Conservation (phyloP, 2,797 vertebrate genomes). For the Microctenopoma lineatum region DNA sequence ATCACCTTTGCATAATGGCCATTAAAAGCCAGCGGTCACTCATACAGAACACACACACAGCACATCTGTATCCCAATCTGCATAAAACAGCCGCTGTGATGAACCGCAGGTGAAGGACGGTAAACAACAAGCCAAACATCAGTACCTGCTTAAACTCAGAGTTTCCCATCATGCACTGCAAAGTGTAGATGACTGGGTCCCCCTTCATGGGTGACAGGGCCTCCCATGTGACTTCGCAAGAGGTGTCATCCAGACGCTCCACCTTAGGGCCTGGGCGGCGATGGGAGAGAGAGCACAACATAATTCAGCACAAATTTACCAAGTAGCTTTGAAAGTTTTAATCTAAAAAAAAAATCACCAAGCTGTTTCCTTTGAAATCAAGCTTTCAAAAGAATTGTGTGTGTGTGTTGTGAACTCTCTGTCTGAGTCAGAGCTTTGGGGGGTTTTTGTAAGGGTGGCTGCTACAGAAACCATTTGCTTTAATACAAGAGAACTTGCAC, state of each 20-base stretch:
- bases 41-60: constrained; percentile 19
- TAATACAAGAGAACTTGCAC: constrained; percentile 5
- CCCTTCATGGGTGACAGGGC: constrained; percentile 92
- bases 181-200: constrained; percentile 92
- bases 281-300: constrained; percentile 3
- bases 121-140: not conserved
- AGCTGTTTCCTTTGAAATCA: too few species aligned
- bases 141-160: constrained; percentile 96
- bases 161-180: constrained; percentile 95
- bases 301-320: not conserved
- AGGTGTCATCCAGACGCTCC: constrained; percentile 91
- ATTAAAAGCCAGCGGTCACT: constrained; percentile 59
- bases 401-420: not conserved
- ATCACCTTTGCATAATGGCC: constrained; percentile 71
- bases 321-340: not conserved
- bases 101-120: constrained; percentile 13
- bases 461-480: constrained; percentile 11
- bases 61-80: constrained; percentile 43
- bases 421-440: constrained; percentile 6
- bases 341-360: not conserved
- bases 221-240: constrained; percentile 95
- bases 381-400: not conserved
- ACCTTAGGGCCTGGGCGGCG: constrained; percentile 87
- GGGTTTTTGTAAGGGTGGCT: constrained; percentile 8
- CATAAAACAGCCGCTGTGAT: constrained; percentile 42